Evolutionary conservation across 2,113 vertebrate species (phyloP).

Genomic region (Brachyistius frenatus): DNA sequence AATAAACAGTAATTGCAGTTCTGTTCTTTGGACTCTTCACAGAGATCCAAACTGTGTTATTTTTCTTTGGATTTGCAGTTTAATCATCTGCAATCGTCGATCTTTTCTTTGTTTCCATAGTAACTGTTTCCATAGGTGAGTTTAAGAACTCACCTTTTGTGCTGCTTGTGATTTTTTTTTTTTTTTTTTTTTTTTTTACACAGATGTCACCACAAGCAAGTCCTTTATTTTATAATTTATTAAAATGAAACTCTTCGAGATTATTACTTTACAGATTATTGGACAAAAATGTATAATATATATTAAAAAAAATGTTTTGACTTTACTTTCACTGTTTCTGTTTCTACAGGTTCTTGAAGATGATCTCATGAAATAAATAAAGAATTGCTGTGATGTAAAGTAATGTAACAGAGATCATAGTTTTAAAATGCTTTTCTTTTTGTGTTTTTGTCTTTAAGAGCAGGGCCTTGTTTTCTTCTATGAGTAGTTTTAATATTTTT

Average conservation of each 20-base stretch:
- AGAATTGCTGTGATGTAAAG: background rate
- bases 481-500: conserved; percentile 35
- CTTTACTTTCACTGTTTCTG: conserved; percentile 18
- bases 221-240: too few species aligned
- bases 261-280: too few species aligned
- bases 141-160: too few species aligned
- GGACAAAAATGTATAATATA: too few species aligned
- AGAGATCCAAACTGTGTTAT: too few species aligned
- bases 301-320: too few species aligned
- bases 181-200: background rate
- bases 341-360: conserved; percentile 72
- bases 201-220: too few species aligned
- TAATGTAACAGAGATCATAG: background rate
- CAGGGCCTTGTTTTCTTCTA: conserved; percentile 26
- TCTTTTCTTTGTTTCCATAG: background rate
- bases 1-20: too few species aligned
- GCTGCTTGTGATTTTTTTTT: background rate
- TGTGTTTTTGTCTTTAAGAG: background rate
- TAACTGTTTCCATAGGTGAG: too few species aligned
- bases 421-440: conserved; percentile 2
- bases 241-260: too few species aligned
- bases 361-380: conserved; percentile 21
- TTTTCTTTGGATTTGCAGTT: background rate
- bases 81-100: too few species aligned
- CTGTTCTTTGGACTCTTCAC: too few species aligned